These are phyloP conservation scores for Pachyramphus minor DNA, from an alignment of 2,113 vertebrate species.

Conservation along the genomic window DNA sequence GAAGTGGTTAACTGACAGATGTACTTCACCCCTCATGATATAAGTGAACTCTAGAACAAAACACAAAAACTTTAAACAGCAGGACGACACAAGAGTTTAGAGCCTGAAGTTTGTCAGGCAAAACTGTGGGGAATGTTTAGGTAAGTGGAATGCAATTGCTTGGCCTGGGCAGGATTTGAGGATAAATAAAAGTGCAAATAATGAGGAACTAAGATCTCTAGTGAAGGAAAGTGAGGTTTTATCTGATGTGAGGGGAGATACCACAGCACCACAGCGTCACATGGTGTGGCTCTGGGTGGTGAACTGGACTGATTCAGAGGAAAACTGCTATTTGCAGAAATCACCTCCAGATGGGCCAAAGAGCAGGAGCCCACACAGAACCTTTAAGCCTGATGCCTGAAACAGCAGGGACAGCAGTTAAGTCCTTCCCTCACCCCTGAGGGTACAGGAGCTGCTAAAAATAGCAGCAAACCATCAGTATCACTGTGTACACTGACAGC, in stretches of 20 bases:
- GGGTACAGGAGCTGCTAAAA: not conserved
- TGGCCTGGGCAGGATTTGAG: not conserved
- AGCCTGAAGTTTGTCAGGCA: not conserved
- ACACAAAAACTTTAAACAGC: not conserved
- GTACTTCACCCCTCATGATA: not conserved
- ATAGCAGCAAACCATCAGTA: conserved; percentile 15
- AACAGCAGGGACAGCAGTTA: not conserved
- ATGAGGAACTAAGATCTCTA: not conserved
- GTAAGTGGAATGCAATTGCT: not conserved
- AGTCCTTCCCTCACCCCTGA: not conserved
- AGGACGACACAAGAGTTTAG: not conserved
- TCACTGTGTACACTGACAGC: not conserved
- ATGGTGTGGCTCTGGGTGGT: not conserved
- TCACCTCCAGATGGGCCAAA: conserved; percentile 12
- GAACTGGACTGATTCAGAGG: not conserved
- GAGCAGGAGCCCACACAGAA: not conserved
- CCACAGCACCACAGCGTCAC: not conserved
- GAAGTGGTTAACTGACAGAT: conserved; percentile 31
- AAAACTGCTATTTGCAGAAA: not conserved
- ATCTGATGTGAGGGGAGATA: not conserved
- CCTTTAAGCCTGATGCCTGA: not conserved
- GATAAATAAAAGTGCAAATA: not conserved
- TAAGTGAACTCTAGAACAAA: not conserved
- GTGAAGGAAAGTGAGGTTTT: not conserved
- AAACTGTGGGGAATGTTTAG: not conserved